A percentile compares a stretch with the other conserved stretches of the same genome.
Evolutionary conservation across 2,113 vertebrate species (phyloP).

Genomic region (Strigops habroptila): DNA sequence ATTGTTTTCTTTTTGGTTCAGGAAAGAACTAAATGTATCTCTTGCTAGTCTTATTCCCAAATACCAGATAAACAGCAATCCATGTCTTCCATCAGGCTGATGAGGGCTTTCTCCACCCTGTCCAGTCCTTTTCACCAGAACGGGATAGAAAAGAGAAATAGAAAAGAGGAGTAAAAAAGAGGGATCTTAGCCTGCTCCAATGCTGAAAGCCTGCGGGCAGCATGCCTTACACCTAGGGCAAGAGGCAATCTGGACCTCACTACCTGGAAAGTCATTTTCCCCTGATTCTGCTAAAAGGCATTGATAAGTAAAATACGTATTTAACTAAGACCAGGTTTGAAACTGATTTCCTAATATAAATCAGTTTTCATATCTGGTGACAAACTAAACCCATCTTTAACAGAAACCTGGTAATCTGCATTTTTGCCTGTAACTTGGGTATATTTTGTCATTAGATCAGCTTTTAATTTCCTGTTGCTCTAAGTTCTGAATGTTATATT

Average conservation of each 20-base stretch:
- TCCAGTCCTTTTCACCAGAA: background rate
- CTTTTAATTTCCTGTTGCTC: background rate
- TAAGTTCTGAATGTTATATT: background rate
- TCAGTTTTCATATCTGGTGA: background rate
- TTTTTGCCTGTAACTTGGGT: background rate
- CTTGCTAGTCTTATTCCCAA: background rate
- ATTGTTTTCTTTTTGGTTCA: background rate
- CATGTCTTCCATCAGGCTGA: background rate
- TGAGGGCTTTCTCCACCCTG: background rate
- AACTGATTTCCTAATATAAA: background rate
- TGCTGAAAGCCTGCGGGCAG: background rate
- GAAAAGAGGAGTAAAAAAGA: background rate
- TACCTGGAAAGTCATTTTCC: background rate
- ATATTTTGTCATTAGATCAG: background rate
- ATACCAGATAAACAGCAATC: background rate
- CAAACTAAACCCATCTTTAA: background rate
- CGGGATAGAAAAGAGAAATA: background rate
- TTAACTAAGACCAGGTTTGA: background rate
- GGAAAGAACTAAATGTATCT: background rate
- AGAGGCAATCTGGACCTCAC: background rate
- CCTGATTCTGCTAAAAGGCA: constrained; percentile 18
- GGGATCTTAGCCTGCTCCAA: background rate
- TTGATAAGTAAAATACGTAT: background rate
- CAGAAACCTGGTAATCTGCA: background rate
- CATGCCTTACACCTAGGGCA: background rate